These are phyloP conservation scores for Diuraphis noxia DNA, from an alignment of 1,140 invertebrate species.

Conservation along the genomic window DNA sequence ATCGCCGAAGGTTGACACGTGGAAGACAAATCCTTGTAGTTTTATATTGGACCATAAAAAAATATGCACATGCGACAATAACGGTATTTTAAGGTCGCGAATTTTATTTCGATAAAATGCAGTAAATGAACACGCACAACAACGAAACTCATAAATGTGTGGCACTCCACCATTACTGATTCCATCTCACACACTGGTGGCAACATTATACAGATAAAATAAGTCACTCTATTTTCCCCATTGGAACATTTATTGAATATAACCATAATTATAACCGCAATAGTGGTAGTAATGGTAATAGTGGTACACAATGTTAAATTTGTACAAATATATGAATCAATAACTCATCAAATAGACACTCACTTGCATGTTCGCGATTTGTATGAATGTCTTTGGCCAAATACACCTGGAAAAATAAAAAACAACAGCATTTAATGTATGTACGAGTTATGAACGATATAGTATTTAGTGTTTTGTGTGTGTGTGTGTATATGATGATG, in stretches of 20 bases:
- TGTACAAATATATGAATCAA: neutral
- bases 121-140: neutral
- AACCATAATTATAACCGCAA: neutral
- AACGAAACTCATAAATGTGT: neutral
- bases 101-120: neutral
- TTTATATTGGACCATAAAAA: slow-evolving; percentile 12
- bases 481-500: slow-evolving; percentile 2
- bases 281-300: neutral
- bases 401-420: slow-evolving; percentile 70
- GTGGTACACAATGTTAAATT: neutral
- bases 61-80: neutral
- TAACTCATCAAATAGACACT: slow-evolving; percentile 62
- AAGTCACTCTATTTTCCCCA: neutral
- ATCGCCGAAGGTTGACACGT: slow-evolving; percentile 1
- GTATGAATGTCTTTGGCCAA: slow-evolving; percentile 89
- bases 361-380: slow-evolving; percentile 90
- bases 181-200: neutral
- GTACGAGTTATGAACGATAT: neutral
- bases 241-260: neutral
- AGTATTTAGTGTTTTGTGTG: neutral
- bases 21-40: neutral
- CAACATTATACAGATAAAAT: neutral
- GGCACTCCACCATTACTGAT: neutral
- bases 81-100: neutral
- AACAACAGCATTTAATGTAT: neutral